phyloP scores from a whole-genome alignment of 2,888 invertebrate genomes.

The Meganola albula region DNA sequence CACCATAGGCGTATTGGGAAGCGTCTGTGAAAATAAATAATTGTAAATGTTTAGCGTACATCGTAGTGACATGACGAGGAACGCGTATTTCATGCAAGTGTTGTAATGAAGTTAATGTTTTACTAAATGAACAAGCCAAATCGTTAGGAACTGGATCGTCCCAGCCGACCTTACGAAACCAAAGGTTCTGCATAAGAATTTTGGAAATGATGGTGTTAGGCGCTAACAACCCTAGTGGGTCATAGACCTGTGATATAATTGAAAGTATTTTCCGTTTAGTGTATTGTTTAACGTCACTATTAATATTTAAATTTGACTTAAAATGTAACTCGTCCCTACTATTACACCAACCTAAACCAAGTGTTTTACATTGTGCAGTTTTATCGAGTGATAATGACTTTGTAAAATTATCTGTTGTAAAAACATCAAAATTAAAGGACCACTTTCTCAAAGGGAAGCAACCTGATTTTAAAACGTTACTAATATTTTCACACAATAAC shows the following conservation, averaged over 20 bases:
- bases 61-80: background rate
- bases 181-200: slow-evolving; percentile 2
- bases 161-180: slow-evolving; percentile 1
- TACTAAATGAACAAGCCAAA: slow-evolving; percentile 1
- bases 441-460: background rate
- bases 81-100: slow-evolving; percentile 3
- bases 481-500: background rate
- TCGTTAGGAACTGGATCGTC: slow-evolving; percentile 5
- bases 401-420: background rate
- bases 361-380: background rate
- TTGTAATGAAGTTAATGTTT: background rate
- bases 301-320: background rate
- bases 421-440: background rate
- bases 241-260: slow-evolving; percentile 3
- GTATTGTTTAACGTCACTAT: background rate
- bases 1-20: slow-evolving; percentile 2
- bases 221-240: slow-evolving; percentile 3
- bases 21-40: slow-evolving; percentile 7
- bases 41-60: background rate
- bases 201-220: slow-evolving; percentile 3
- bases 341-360: slow-evolving; percentile 2
- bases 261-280: slow-evolving; percentile 1
- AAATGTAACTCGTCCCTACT: slow-evolving; percentile 1
- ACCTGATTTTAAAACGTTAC: background rate
- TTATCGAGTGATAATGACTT: background rate